These are phyloP conservation scores for Patella caerulea DNA, from an alignment of 2,888 invertebrate species.

Conservation along the genomic window DNA sequence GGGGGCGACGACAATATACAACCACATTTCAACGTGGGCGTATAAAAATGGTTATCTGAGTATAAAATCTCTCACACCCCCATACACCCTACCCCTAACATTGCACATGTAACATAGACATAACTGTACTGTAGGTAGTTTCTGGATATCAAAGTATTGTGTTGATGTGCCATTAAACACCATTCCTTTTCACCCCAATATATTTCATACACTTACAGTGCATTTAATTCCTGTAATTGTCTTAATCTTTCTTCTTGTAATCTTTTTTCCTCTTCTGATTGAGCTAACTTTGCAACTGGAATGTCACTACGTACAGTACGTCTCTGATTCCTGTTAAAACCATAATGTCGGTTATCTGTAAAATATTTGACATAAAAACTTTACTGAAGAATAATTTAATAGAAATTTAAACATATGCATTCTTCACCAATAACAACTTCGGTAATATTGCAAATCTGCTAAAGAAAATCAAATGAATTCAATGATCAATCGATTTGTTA, in stretches of 20 bases:
- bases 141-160: too few relatives aligned
- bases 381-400: too few relatives aligned
- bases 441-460: too few relatives aligned
- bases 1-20: too few relatives aligned
- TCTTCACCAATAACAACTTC: too few relatives aligned
- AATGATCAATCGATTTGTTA: too few relatives aligned
- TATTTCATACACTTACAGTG: conserved; percentile 48
- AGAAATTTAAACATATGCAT: too few relatives aligned
- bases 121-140: background rate
- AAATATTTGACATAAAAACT: conserved; percentile 23
- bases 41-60: background rate
- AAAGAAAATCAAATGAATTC: too few relatives aligned
- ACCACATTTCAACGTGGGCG: too few relatives aligned
- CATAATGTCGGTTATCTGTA: conserved; percentile 82
- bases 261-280: conserved; percentile 79
- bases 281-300: conserved; percentile 82
- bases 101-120: background rate
- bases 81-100: background rate
- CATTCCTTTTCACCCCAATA: too few relatives aligned
- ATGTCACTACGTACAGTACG: conserved; percentile 85
- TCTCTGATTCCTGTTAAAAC: conserved; percentile 82
- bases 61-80: background rate
- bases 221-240: conserved; percentile 60
- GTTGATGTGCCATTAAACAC: too few relatives aligned
- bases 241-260: conserved; percentile 77